phyloP scores from a whole-genome alignment of 2,113 vertebrate species.

The Neopipo cinnamomea region DNA sequence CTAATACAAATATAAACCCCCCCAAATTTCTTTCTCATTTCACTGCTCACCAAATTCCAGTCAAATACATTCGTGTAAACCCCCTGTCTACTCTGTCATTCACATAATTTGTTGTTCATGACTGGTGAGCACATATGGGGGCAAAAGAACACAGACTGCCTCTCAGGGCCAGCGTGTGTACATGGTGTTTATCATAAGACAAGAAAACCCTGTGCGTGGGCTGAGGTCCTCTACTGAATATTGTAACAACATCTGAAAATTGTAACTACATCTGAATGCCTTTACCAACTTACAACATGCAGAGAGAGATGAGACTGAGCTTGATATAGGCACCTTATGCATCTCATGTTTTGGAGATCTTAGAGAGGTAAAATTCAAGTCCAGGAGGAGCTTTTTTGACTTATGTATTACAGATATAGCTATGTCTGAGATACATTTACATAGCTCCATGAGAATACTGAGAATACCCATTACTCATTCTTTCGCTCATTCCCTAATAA shows the following conservation, averaged over 20 bases:
- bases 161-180: background rate
- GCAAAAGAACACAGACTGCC: background rate
- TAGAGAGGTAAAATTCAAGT: background rate
- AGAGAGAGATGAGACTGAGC: background rate
- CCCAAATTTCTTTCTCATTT: background rate
- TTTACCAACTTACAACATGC: background rate
- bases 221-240: background rate
- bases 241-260: background rate
- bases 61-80: background rate
- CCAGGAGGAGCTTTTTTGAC: background rate
- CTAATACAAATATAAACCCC: background rate
- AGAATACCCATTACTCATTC: background rate
- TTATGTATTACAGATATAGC: background rate
- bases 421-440: background rate
- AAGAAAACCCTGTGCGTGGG: background rate
- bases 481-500: background rate
- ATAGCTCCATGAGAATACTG: background rate
- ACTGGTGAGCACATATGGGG: background rate
- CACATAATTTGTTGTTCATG: background rate
- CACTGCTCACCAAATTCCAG: slow-evolving; percentile 9
- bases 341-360: background rate
- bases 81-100: background rate
- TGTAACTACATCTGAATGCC: background rate
- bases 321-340: rapidly evolving
- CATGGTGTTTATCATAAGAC: background rate